Evolutionary conservation across 2,888 invertebrate genomes (phyloP), one percentile per base, ranked within the genome.

Genomic region (Neelides folsomi): DNA sequence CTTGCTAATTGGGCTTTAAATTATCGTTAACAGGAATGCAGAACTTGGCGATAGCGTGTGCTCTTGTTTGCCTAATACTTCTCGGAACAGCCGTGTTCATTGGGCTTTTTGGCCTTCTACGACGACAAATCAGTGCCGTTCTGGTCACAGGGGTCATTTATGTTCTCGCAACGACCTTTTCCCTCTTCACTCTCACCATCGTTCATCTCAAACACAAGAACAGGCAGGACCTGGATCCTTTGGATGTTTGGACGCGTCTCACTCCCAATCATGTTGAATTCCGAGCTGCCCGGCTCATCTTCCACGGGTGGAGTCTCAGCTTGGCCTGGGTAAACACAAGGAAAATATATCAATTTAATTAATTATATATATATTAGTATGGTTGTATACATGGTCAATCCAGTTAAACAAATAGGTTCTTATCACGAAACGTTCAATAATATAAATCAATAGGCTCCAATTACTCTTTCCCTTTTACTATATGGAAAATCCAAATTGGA

Each of bases 131-230:
- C 68, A 89, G 90, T 66, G 90, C 92, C 2, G 89, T 92, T 36
- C 79, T 93, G 52, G 83, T 93, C 40, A 92, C 93, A 0, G 92
- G 92, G 12, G 92, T 93, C 49, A 88, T 93, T 83, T 93, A 92
- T 71, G 75, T 90, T 52, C 72, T 92, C 68, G 90, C 92, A 70
- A 90, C 88, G 37, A 79, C 87, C 1, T 92, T 93, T 71, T 87
- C 89, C 19, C 77, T 89, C 62, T 92, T 93, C 73, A 87, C 90
- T 0, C 75, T 92, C 55, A 82, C 87, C 74, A 92, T 92, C 69
- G 89, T 92, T 68, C 88, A 92, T 73, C 87, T 86, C 73, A 92
- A 92, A 70, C 77, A 89, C 27, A 78, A 82, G 55, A 86, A 83
- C 70, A 77, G 73, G 55, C 77, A 77, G 40, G 68, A 54, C 56